A percentile compares a stretch with the other conserved stretches of the same genome.
These are phyloP conservation scores for Andrena bicolor DNA, from an alignment of 2,888 invertebrate species.

Conservation along the genomic window DNA sequence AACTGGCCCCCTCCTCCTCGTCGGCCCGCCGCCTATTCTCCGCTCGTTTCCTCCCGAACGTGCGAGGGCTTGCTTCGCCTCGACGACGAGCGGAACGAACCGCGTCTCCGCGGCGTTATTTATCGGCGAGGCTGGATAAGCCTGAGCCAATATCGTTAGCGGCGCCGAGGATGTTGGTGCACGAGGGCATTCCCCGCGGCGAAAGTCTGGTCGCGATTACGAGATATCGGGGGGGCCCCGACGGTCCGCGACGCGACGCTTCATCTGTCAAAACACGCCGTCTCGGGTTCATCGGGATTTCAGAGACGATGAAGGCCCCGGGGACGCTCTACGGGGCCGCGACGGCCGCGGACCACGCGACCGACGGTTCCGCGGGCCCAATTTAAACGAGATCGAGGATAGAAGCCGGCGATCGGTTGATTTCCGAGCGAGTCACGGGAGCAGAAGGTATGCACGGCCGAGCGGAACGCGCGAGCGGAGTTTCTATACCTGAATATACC, in stretches of 20 bases:
- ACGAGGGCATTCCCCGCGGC: background rate
- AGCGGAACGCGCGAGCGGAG: constrained; percentile 61
- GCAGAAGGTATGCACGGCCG: constrained; percentile 61
- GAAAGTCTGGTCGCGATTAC: constrained; percentile 44
- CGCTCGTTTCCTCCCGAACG: background rate
- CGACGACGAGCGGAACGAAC: constrained; percentile 11
- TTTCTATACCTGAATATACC: constrained; percentile 75
- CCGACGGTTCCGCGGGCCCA: background rate
- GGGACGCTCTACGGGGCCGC: background rate
- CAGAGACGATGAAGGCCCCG: constrained; percentile 78
- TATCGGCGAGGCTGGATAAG: constrained; percentile 76
- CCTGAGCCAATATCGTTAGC: constrained; percentile 79
- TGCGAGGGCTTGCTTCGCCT: background rate
- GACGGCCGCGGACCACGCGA: background rate
- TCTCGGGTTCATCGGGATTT: constrained; percentile 81
- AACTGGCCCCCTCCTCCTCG: constrained; percentile 36
- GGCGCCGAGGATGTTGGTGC: constrained; percentile 72
- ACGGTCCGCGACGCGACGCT: constrained; percentile 58
- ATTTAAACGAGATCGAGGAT: constrained; percentile 75
- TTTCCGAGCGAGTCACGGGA: constrained; percentile 45
- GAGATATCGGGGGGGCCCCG: background rate
- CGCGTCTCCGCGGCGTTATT: constrained; percentile 72
- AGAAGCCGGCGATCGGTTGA: constrained; percentile 23
- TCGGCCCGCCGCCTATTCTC: constrained; percentile 26
- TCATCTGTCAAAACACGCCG: constrained; percentile 83